Evolutionary conservation across 2,888 invertebrate species (phyloP).

Genomic region (Bursaphelenchus okinawaensis): DNA sequence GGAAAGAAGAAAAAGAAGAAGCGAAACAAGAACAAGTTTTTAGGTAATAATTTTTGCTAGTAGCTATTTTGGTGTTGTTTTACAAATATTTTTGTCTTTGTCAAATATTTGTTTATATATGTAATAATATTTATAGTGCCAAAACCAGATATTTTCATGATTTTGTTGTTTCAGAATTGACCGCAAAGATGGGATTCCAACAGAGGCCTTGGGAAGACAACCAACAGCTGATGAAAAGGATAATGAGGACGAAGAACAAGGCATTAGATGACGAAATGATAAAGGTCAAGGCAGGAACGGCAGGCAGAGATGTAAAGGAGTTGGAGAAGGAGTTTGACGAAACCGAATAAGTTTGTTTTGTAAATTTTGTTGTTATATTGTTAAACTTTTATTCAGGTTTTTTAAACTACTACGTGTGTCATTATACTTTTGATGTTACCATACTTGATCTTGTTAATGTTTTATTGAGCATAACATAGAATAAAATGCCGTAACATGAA

Average conservation of each 20-base stretch:
- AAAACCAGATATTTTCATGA: slow-evolving; percentile 1
- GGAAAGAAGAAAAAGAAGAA: slow-evolving; percentile 2
- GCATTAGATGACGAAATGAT: slow-evolving; percentile 19
- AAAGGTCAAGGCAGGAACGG: slow-evolving; percentile 20
- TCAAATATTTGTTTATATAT: not conserved
- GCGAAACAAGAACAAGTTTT: slow-evolving; percentile 2
- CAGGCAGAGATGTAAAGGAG: slow-evolving; percentile 28
- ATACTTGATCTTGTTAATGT: not conserved
- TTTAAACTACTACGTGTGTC: no score
- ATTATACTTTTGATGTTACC: no score
- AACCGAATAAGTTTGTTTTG: not conserved
- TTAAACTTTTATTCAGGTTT: not conserved
- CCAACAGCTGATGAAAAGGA: slow-evolving; percentile 13
- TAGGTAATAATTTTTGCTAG: not conserved
- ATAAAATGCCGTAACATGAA: not conserved
- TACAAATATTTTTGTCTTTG: not conserved
- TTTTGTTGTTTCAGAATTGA: slow-evolving; percentile 12
- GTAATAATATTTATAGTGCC: not conserved
- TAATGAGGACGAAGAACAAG: slow-evolving; percentile 7
- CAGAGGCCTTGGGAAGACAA: slow-evolving; percentile 17
- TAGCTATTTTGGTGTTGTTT: not conserved
- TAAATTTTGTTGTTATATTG: not conserved
- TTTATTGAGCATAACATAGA: not conserved
- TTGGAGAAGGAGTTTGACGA: slow-evolving; percentile 32
- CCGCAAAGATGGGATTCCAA: slow-evolving; percentile 18